phyloP scores from a whole-genome alignment of 2,797 vertebrate species.

The Rhyacichthys aspro region DNA sequence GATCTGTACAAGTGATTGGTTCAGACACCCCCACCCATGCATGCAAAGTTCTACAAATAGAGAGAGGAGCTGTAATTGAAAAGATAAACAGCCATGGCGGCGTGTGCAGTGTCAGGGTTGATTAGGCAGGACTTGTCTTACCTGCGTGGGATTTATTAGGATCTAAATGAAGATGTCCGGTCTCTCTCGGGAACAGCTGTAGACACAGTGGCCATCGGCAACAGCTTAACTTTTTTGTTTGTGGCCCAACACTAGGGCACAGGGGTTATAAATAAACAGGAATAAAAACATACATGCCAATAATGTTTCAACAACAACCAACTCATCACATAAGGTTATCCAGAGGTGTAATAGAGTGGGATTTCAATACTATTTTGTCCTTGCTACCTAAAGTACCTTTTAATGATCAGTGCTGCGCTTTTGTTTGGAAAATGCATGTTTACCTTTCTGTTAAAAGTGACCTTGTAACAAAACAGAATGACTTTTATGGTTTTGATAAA shows the following conservation, averaged over 20 bases:
- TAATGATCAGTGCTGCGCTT: too few relatives aligned
- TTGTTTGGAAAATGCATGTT: too few relatives aligned
- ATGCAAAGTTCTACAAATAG: constrained; percentile 11
- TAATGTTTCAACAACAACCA: too few relatives aligned
- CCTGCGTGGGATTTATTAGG: constrained; percentile 68
- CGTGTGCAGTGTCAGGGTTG: constrained; percentile 67
- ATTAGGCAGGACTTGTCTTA: constrained; percentile 63
- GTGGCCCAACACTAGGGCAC: background rate
- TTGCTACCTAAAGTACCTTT: too few relatives aligned
- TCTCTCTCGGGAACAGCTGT: constrained; percentile 42
- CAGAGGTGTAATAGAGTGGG: too few relatives aligned
- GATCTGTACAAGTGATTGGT: constrained; percentile 59
- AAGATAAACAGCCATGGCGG: constrained; percentile 61
- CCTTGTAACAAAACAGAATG: too few relatives aligned
- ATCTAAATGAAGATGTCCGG: constrained; percentile 67
- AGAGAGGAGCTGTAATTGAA: constrained; percentile 69
- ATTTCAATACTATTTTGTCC: too few relatives aligned
- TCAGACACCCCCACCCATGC: constrained; percentile 37
- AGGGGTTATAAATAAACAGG: too few relatives aligned
- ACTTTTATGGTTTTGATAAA: too few relatives aligned
- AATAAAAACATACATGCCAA: too few relatives aligned
- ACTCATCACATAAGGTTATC: too few relatives aligned
- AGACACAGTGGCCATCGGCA: constrained; percentile 17
- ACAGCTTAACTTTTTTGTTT: background rate
- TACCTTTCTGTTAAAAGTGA: too few relatives aligned